Base-by-base conservation (phyloP, 2,888 invertebrate genomes). In the Cryptus viduatorius region DNA sequence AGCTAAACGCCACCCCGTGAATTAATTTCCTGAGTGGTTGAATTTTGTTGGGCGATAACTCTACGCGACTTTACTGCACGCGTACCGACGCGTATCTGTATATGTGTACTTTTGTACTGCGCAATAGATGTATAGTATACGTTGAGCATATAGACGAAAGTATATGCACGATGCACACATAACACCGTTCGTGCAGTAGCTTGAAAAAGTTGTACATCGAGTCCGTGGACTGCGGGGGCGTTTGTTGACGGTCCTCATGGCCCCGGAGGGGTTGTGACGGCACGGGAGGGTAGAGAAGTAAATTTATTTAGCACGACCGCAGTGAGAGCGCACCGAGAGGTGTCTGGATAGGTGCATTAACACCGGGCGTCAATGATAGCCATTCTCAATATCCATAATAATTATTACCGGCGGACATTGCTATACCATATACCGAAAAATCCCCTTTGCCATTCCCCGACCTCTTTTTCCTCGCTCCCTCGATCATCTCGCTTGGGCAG, bases 331-430 rank as follows among this genome's bases (percentile, higher is more conserved):
- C 71, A 59, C 5, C 56, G 78, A 10, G 72, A 83, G 68, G 79
- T 69, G 67, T 79, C 77, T 46, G 69, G 79, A 76, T 83, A 76
- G 84, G 84, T 87, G 89, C 89, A 90, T 90, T 89, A 92, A 92
- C 90, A 89, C 88, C 88, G 86, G 83, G 88, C 89, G 89, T 90
- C 91, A 90, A 90, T 90, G 91, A 92, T 91, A 88, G 89, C 90
- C 90, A 90, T 89, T 91, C 91, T 91, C 91, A 89, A 92, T 92
- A 91, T 92, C 90, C 91, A 91, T 91, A 92, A 92, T 92, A 91
- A 91, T 92, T 89, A 89, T 89, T 90, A 89, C 88, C 83, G 86
- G 68, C 72, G 72, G 67, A 72, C 83, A 86, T 83, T 61, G 59
- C 59, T 61, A 61, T 14, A 29, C 29, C 31, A 24, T 24, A 86